Conservation (phyloP, 2,797 vertebrate species). For the Acrocephalus scirpaceus region DNA sequence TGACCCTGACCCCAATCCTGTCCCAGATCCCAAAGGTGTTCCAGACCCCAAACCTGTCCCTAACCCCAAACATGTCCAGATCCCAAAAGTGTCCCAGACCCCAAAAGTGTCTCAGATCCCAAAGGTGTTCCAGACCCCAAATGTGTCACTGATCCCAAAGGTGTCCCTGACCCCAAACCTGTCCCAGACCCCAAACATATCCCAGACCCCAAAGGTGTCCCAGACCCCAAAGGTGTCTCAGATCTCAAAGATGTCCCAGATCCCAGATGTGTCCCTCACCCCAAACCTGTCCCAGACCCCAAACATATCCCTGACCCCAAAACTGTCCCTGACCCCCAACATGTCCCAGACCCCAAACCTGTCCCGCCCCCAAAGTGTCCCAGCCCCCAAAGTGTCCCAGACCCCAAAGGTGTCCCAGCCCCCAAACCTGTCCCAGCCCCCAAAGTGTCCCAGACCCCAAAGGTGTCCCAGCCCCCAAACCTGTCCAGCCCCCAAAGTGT, state of each 20-base stretch:
- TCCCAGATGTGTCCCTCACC: not conserved
- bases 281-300: not conserved
- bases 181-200: too few species aligned
- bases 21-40: too few species aligned
- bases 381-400: not conserved
- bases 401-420: not conserved
- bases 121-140: not conserved
- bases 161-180: accelerated
- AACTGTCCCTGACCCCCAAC: not conserved
- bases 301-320: accelerated
- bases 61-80: not conserved
- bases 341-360: not conserved
- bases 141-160: accelerated
- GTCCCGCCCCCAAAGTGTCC: not conserved
- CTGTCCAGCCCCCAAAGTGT: too few species aligned
- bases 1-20: not conserved
- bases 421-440: not conserved
- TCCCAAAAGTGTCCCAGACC: too few species aligned
- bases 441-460: not conserved
- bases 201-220: not conserved
- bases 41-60: not conserved
- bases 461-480: not conserved
- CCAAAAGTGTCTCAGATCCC: accelerated
- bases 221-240: not conserved
- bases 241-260: too few species aligned